These are phyloP conservation scores for Psococerastis gibbosa DNA, from an alignment of 2,888 invertebrate species.

Conservation along the genomic window DNA sequence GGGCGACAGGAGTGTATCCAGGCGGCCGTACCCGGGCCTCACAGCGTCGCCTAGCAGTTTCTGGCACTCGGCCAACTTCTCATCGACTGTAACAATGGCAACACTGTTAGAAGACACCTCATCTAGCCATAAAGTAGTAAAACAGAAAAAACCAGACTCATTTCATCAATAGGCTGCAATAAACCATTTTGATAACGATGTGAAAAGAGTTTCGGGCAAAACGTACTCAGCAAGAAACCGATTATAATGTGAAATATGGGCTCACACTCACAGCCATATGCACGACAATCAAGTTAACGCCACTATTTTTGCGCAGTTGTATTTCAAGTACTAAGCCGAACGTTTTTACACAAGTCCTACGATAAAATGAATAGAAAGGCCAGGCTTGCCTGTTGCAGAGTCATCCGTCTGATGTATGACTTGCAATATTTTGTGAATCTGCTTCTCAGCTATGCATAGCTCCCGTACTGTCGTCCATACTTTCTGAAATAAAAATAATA, in stretches of 20 bases:
- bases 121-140: no score
- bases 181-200: neutral
- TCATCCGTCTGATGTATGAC: conserved; percentile 54
- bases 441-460: conserved; percentile 57
- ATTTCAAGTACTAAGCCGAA: no score
- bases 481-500: conserved; percentile 29
- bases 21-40: conserved; percentile 37
- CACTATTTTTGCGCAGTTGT: no score
- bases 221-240: no score
- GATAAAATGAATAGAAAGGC: no score
- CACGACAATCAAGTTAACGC: no score
- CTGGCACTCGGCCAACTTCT: conserved; percentile 43
- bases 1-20: conserved; percentile 44
- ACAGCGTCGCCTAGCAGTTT: conserved; percentile 41
- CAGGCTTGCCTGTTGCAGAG: conserved; percentile 42
- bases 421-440: conserved; percentile 61
- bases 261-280: no score
- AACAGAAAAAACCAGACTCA: conserved; percentile 10
- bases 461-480: conserved; percentile 51
- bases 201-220: no score
- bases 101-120: conserved; percentile 2
- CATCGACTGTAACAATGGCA: conserved; percentile 30
- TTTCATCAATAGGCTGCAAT: conserved; percentile 11
- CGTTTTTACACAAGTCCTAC: no score
- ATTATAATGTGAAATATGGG: no score